These are phyloP conservation scores for Plestiodon gilberti DNA, from an alignment of 2,113 vertebrate genomes.

Conservation along the genomic window DNA sequence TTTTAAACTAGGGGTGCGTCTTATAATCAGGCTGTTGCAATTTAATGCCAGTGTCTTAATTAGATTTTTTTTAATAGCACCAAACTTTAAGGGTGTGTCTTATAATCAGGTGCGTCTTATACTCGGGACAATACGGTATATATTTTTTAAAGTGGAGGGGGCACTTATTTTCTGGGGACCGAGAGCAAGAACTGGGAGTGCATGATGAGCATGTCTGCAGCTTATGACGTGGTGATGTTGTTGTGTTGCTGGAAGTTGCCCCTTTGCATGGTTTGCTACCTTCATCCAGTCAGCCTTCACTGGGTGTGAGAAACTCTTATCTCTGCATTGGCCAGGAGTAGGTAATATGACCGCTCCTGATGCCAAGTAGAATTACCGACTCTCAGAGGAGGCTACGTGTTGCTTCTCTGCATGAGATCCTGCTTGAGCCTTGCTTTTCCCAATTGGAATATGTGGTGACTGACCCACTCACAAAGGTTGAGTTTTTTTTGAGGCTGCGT, in stretches of 20 bases:
- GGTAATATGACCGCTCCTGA: neutral
- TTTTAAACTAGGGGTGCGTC: no score
- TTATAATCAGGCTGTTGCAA: no score
- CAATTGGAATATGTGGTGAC: no score
- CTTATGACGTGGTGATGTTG: accelerated
- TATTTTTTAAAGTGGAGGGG: neutral
- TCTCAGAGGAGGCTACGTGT: neutral
- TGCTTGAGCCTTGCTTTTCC: no score
- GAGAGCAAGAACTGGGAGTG: accelerated
- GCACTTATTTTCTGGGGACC: neutral
- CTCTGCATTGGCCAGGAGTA: neutral
- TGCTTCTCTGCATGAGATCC: neutral
- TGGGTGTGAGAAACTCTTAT: neutral
- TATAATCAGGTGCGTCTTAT: no score
- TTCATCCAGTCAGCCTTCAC: neutral
- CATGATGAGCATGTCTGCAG: neutral
- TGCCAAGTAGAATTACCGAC: neutral
- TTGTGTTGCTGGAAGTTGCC: constrained; percentile 5
- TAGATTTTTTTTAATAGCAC: no score
- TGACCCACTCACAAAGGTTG: no score
- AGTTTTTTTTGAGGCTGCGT: no score
- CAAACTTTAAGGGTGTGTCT: no score
- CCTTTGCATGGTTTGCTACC: neutral
- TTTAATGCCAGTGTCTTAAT: no score
- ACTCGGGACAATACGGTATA: no score